Base-by-base conservation (phyloP, 2,888 invertebrate genomes). In the Stegana nigrithorax region DNA sequence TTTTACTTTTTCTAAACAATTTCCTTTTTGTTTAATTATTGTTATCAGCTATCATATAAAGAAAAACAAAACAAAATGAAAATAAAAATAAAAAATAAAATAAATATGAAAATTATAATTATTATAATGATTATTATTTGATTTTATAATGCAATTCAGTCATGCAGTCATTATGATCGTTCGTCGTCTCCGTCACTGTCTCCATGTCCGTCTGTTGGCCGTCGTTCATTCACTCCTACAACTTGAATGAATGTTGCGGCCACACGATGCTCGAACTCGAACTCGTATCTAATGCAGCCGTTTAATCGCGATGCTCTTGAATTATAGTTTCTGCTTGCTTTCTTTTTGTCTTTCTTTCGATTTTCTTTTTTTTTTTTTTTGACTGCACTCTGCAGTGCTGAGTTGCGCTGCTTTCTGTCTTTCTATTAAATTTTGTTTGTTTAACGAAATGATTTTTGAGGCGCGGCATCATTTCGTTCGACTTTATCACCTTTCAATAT, bases 261-360 rank as follows among this genome's bases (percentile, higher is more conserved):
- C n/a, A n/a, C n/a, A n/a, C n/a, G n/a, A n/a, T n/a, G n/a, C n/a
- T n/a, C n/a, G n/a, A n/a, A n/a, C n/a, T n/a, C n/a, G n/a, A n/a
- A n/a, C n/a, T n/a, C n/a, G n/a, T n/a, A n/a, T 66, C 36, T n/a
- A n/a, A n/a, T n/a, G n/a, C n/a, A n/a, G n/a, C n/a, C n/a, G n/a
- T 42, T 64, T 71, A 73, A 80, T 82, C 82, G 71, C 68, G 78
- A 79, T 82, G 81, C 80, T 81, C 82, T 82, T 81, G 82, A 81
- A 82, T 81, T 73, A 73, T 21, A 39, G 42, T 44, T 42, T n/a
- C 14, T 42, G 14, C n/a, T 39, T 14, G 39, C 17, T 39, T 42
- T 26, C 10, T 67, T 26, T 17, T 19, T 55, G 39, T 51, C 19
- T 32, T 27, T 60, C 45, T 29, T 25, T 25, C 39, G 32, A 21